Conservation (phyloP, 1,140 invertebrate species). For the Nomia melanderi region DNA sequence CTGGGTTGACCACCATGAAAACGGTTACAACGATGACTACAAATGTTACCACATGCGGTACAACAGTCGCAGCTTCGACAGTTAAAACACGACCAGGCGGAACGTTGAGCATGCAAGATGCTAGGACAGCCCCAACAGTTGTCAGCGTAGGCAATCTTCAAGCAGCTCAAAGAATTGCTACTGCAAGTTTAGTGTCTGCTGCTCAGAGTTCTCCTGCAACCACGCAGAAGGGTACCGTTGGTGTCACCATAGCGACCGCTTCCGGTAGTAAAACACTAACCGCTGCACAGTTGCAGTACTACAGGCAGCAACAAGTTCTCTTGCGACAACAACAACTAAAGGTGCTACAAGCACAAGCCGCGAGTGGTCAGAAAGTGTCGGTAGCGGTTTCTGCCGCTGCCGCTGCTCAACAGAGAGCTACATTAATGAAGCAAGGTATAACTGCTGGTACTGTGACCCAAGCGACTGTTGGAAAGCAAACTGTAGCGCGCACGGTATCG, state of each 20-base stretch:
- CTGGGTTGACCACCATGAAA: conserved; percentile 67
- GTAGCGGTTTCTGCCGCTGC: conserved; percentile 70
- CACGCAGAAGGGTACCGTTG: conserved; percentile 74
- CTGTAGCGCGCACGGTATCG: conserved; percentile 82
- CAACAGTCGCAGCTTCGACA: conserved; percentile 66
- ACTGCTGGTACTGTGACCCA: conserved; percentile 77
- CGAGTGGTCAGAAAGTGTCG: conserved; percentile 73
- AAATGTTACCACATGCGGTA: conserved; percentile 61
- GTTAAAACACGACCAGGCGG: conserved; percentile 72
- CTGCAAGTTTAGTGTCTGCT: conserved; percentile 71
- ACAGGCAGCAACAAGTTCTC: conserved; percentile 77
- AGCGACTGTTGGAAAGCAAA: conserved; percentile 77
- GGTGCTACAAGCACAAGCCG: conserved; percentile 71
- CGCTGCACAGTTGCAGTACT: conserved; percentile 81
- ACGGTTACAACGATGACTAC: conserved; percentile 67
- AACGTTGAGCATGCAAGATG: conserved; percentile 72
- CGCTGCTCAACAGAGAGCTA: conserved; percentile 71
- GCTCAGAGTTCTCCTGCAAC: conserved; percentile 67
- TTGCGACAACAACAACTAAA: conserved; percentile 79
- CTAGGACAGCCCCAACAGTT: conserved; percentile 69
- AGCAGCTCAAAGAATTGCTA: conserved; percentile 70
- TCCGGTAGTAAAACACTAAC: conserved; percentile 80
- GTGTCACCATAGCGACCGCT: conserved; percentile 74
- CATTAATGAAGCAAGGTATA: conserved; percentile 77
- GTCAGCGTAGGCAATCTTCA: conserved; percentile 75